Percentiles rank a stretch among this genome's conserved stretches.
Evolutionary conservation across 2,888 invertebrate species (phyloP).

Genomic region (Eudasyphora cyanicolor): DNA sequence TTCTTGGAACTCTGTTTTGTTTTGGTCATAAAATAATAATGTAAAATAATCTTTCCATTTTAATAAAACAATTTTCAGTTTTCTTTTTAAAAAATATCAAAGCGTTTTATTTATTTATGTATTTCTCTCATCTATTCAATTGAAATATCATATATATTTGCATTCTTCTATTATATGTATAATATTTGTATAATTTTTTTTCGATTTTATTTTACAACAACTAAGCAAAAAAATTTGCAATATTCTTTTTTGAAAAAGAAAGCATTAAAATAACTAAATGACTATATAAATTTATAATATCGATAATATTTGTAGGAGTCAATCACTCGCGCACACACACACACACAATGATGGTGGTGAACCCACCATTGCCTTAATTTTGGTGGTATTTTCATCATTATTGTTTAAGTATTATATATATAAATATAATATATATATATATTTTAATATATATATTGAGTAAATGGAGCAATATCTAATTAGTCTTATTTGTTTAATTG

Average conservation of each 20-base stretch:
- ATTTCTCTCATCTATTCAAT: neutral
- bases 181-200: conserved; percentile 34
- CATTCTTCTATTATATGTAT: conserved; percentile 31
- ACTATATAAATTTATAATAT: conserved; percentile 7
- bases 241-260: conserved; percentile 33
- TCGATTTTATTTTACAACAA: conserved; percentile 50
- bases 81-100: conserved; percentile 60
- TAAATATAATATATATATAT: neutral
- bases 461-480: conserved; percentile 5
- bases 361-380: neutral
- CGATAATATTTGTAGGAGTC: neutral
- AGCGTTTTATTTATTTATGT: conserved; percentile 64
- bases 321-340: neutral
- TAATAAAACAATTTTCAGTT: neutral
- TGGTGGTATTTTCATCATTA: conserved; percentile 28
- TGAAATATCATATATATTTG: conserved; percentile 25
- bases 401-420: neutral
- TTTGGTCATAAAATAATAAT: too few relatives aligned
- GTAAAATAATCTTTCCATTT: too few relatives aligned
- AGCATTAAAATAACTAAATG: conserved; percentile 35
- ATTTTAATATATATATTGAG: too few relatives aligned
- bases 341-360: neutral
- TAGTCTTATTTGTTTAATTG: conserved; percentile 24
- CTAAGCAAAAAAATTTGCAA: conserved; percentile 45
- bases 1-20: too few relatives aligned